A percentile compares a stretch with the other conserved stretches of the same genome.
Evolutionary conservation across 23 tunicate genomes (phyloP).

Genomic region (Corella eumyota): DNA sequence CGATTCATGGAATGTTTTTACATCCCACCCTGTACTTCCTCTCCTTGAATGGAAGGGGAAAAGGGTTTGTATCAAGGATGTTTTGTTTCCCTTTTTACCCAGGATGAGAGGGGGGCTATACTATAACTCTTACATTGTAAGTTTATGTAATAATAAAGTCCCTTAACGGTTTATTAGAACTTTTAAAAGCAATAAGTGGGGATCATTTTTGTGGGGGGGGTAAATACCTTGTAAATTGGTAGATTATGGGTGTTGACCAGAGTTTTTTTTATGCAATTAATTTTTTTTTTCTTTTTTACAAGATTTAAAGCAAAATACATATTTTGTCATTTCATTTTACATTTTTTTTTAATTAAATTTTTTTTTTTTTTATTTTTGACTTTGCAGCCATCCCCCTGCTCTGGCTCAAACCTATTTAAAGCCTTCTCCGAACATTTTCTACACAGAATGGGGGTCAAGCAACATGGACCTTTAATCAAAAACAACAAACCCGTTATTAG

Average conservation of each 20-base stretch:
- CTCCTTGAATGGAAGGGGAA: conserved; percentile 49
- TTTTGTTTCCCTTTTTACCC: conserved; percentile 67
- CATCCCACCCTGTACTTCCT: conserved; percentile 37
- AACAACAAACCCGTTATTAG: conserved; percentile 24
- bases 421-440: conserved; percentile 83
- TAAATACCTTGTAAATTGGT: no score
- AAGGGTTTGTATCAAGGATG: conserved; percentile 58
- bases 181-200: no score
- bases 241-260: no score
- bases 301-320: background rate
- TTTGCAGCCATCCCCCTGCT: conserved; percentile 64
- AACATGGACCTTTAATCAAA: conserved; percentile 8
- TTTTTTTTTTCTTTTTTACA: background rate
- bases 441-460: conserved; percentile 52
- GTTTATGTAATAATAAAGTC: conserved; percentile 3
- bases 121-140: conserved; percentile 84
- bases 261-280: no score
- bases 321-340: background rate
- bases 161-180: no score
- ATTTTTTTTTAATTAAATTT: no score
- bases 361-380: no score
- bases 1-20: conserved; percentile 70
- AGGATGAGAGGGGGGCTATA: conserved; percentile 76
- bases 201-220: no score
- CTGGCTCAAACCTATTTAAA: conserved; percentile 72